Percentiles rank a stretch among this genome's conserved stretches.
These are phyloP conservation scores for Herpetotheres cachinnans DNA, from an alignment of 2,113 vertebrate species.

Conservation along the genomic window DNA sequence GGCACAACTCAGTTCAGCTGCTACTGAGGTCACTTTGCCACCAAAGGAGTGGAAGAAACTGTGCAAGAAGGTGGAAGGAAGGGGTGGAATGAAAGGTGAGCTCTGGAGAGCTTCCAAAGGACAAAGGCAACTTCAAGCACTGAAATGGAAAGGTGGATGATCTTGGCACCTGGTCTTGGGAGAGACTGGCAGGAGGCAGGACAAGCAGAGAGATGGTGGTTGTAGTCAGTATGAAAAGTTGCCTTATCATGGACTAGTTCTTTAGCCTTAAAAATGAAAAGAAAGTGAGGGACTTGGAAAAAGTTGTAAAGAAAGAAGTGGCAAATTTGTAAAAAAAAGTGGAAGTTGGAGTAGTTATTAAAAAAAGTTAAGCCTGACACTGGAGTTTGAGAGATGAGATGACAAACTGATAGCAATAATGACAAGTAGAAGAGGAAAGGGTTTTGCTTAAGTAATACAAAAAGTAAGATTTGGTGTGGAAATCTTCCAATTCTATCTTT, in stretches of 20 bases:
- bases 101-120: background rate
- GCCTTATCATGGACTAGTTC: background rate
- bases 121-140: background rate
- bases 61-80: background rate
- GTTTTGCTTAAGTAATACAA: background rate
- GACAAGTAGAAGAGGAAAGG: background rate
- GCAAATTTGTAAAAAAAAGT: background rate
- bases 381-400: background rate
- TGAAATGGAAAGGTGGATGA: background rate
- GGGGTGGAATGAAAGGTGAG: rapidly evolving
- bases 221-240: background rate
- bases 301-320: background rate
- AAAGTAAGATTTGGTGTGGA: background rate
- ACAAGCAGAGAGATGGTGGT: background rate
- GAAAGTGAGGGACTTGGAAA: background rate
- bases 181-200: background rate
- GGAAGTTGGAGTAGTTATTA: background rate
- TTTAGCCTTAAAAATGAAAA: background rate
- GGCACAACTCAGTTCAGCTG: background rate
- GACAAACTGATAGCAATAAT: background rate
- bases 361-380: background rate
- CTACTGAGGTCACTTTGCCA: background rate
- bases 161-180: background rate
- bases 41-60: background rate
- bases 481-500: background rate